Percentiles rank a stretch among this genome's conserved stretches.
Conservation (phyloP, 2,888 invertebrate species). For the Ganaspis brasiliensis region DNA sequence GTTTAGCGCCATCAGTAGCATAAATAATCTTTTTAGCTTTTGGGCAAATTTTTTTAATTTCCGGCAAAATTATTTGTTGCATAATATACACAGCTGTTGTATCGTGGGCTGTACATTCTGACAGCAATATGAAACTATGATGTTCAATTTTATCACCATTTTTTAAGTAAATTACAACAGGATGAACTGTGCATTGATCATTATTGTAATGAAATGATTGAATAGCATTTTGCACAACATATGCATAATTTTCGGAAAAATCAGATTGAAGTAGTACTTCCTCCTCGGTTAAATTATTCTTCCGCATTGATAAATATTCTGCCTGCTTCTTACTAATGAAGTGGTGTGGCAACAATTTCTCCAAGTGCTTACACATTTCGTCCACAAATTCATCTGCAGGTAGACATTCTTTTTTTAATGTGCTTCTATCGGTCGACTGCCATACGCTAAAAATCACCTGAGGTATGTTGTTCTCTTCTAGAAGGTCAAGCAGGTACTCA, state of each 20-base stretch:
- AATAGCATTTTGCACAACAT: constrained; percentile 51
- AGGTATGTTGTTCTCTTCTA: constrained; percentile 35
- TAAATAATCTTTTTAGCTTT: constrained; percentile 19
- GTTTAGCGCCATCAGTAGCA: constrained; percentile 14
- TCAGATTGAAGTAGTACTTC: constrained; percentile 46
- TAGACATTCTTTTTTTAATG: constrained; percentile 40
- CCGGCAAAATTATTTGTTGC: constrained; percentile 42
- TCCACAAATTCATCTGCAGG: constrained; percentile 33
- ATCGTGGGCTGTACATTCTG: constrained; percentile 54
- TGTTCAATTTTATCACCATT: constrained; percentile 46
- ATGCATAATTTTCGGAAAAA: constrained; percentile 46
- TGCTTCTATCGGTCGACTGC: constrained; percentile 45
- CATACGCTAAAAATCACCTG: constrained; percentile 46
- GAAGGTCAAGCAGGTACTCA: constrained; percentile 34
- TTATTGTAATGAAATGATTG: constrained; percentile 59
- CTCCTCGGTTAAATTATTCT: constrained; percentile 33
- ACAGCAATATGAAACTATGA: constrained; percentile 50
- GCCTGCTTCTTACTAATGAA: constrained; percentile 45
- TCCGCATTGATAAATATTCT: constrained; percentile 23
- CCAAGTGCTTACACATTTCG: constrained; percentile 21
- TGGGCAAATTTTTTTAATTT: neutral
- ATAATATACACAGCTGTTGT: constrained; percentile 52
- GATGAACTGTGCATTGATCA: constrained; percentile 54
- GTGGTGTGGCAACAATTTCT: constrained; percentile 44
- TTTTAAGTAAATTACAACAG: constrained; percentile 57